phyloP scores from a whole-genome alignment of 1,140 invertebrate genomes.

The Dufourea novaeangliae region DNA sequence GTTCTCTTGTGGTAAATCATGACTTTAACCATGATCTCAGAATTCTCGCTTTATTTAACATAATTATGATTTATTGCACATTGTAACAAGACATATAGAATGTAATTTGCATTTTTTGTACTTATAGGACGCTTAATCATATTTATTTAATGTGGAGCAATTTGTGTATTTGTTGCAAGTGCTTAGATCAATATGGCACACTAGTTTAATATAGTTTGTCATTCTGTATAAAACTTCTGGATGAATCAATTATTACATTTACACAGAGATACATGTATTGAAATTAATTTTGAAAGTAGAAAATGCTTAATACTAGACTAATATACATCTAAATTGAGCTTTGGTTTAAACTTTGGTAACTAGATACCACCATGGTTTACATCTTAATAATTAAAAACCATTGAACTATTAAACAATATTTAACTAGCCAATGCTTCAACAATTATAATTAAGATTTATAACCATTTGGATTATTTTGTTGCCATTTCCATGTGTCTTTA shows the following conservation, averaged over 20 bases:
- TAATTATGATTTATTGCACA: conserved; percentile 2
- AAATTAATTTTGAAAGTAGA: conserved; percentile 12
- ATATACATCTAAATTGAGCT: conserved; percentile 47
- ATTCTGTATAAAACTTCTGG: background rate
- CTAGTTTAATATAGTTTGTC: conserved; percentile 12
- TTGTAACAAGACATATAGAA: background rate
- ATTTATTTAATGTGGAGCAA: background rate
- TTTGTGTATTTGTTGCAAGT: background rate
- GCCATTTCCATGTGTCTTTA: conserved; percentile 95
- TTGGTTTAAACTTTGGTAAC: conserved; percentile 73
- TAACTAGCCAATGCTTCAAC: background rate
- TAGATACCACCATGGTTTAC: conserved; percentile 66
- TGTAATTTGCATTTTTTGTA: background rate
- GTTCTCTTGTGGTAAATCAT: no score
- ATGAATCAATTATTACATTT: background rate
- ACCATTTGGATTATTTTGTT: conserved; percentile 92
- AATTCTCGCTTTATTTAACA: background rate
- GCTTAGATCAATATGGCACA: conserved; percentile 13
- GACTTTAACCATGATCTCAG: no score
- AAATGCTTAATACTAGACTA: conserved; percentile 32
- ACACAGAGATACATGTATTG: background rate
- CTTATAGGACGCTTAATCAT: background rate
- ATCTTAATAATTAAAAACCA: conserved; percentile 17
- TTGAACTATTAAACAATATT: background rate
- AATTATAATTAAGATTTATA: conserved; percentile 76